These are phyloP conservation scores for Troides aeacus DNA, from an alignment of 2,888 invertebrate genomes.

Conservation along the genomic window DNA sequence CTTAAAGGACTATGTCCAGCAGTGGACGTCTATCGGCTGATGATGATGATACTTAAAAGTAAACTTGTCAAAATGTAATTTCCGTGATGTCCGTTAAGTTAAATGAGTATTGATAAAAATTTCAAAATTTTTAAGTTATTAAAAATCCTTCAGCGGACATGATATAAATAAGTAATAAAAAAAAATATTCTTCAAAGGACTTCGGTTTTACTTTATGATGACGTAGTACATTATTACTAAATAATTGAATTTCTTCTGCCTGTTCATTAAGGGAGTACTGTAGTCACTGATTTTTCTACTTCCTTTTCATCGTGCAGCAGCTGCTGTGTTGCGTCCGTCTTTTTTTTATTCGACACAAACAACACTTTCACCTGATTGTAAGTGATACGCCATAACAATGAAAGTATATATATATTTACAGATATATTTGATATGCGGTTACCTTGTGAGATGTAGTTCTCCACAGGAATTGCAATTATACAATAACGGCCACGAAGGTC, in stretches of 20 bases:
- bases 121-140: background rate
- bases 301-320: too few species aligned
- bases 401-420: background rate
- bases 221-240: background rate
- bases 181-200: background rate
- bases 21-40: too few species aligned
- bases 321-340: too few species aligned
- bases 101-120: background rate
- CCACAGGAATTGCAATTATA: slow-evolving; percentile 14
- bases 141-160: background rate
- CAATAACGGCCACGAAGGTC: background rate
- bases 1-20: too few species aligned
- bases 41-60: too few species aligned
- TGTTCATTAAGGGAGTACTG: background rate
- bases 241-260: background rate
- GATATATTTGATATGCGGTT: background rate
- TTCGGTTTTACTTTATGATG: background rate
- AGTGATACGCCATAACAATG: too few species aligned
- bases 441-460: slow-evolving; percentile 1
- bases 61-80: background rate
- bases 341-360: too few species aligned
- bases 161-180: background rate
- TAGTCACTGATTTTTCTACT: too few species aligned
- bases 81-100: background rate
- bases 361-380: too few species aligned